A percentile compares a stretch with the other conserved stretches of the same genome.
phyloP scores from a whole-genome alignment of 2,888 invertebrate genomes.

The Crossocerus cetratus region DNA sequence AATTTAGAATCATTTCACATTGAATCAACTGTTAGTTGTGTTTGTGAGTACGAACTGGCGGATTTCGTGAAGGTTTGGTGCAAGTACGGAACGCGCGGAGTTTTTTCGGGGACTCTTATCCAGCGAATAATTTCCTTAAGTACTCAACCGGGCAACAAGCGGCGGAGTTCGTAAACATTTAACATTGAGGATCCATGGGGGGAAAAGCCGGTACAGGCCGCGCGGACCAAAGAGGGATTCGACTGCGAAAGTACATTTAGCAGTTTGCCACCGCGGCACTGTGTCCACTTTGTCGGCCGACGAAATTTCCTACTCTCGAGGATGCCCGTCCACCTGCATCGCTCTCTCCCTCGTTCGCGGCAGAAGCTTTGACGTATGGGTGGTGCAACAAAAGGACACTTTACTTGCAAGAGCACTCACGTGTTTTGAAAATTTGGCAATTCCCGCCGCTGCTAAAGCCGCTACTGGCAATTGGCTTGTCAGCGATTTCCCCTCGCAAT shows the following conservation, averaged over 20 bases:
- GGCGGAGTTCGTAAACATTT: no score
- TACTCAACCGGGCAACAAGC: no score
- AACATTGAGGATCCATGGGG: no score
- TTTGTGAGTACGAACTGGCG: no score
- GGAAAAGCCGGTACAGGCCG: no score
- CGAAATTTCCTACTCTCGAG: neutral
- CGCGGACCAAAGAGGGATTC: neutral
- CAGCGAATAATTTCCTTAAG: no score
- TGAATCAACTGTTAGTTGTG: no score
- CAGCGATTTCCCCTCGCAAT: neutral
- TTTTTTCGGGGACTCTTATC: neutral
- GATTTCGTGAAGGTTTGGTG: no score
- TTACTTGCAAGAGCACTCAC: neutral
- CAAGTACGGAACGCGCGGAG: neutral
- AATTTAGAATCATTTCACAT: no score
- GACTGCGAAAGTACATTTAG: neutral
- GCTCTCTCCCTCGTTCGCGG: neutral
- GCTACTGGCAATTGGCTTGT: neutral
- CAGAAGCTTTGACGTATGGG: neutral
- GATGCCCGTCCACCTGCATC: neutral
- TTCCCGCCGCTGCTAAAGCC: neutral
- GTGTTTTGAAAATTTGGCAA: constrained; percentile 4
- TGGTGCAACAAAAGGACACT: neutral
- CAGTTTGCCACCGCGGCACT: neutral
- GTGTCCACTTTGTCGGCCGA: neutral